Base-by-base conservation (phyloP, 2,888 invertebrate genomes). In the Drosophila demipolita region DNA sequence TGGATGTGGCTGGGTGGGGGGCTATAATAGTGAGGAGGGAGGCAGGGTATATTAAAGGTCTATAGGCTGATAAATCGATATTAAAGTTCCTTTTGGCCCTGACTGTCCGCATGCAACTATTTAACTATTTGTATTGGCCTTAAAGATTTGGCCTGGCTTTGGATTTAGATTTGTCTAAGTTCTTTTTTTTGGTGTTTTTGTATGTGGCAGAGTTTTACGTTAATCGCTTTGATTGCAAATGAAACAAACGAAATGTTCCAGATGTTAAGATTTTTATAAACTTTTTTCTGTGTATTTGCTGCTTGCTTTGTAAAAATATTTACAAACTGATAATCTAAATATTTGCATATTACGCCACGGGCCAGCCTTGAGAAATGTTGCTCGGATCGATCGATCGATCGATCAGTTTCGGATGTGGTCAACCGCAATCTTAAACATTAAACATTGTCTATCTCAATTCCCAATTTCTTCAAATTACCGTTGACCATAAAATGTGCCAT, bases 191-290 rank as follows among this genome's bases (percentile, higher is more conserved):
- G 7, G 11, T 15, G 2, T 15, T 17, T 45, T 23, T 15, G 15
- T 53, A n/a, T 29, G 57, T 15, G 40, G 42, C 58, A 68, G 63
- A 66, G 45, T 65, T 57, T 26, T 66, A 70, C 62, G 66, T 54
- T 65, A 66, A 68, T 65, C 54, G 65, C 80, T 88, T 90, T 88
- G 87, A 87, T 87, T 87, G 83, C 86, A 90, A 87, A 90, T 81
- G 86, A 86, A 87, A 90, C 77, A 90, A 90, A 78, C 86, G 83
- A 87, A 90, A 86, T 83, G 17, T 83, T 86, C 90, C 90, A 87
- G 87, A 87, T 87, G 90, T 82, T 83, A 54, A 53, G 42, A 76
- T 83, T 90, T 88, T 90, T 88, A 88, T 88, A 87, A 87, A 88
- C 87, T 88, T 86, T 83, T 45, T 15, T 8, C 45, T 23, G 15